Conservation (phyloP, 2,888 invertebrate genomes). For the Sisyra nigra region DNA sequence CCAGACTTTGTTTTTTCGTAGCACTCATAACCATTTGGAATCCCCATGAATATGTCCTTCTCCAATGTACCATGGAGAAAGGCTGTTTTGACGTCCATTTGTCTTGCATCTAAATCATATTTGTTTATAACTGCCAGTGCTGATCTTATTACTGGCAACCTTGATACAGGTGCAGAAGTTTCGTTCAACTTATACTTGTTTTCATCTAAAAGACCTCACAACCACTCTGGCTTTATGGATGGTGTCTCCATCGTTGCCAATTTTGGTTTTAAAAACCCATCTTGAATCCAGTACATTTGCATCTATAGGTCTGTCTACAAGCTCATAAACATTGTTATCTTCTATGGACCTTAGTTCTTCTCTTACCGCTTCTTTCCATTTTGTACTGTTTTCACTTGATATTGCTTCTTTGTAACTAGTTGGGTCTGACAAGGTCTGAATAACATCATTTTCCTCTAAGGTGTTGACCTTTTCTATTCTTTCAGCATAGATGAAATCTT, state of each 20-base stretch:
- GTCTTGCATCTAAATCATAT: slow-evolving; percentile 11
- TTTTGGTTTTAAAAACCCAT: slow-evolving; percentile 14
- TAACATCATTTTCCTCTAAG: too few species aligned
- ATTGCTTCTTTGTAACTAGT: too few species aligned
- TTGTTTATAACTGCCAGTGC: slow-evolving; percentile 8
- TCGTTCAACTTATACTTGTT: slow-evolving; percentile 11
- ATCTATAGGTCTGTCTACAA: slow-evolving; percentile 10
- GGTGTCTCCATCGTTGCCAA: slow-evolving; percentile 8
- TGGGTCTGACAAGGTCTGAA: too few species aligned
- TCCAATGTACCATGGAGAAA: slow-evolving; percentile 11
- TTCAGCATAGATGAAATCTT: slow-evolving; percentile 6
- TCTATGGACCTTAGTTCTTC: slow-evolving; percentile 13
- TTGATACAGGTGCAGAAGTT: slow-evolving; percentile 14
- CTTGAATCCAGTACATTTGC: slow-evolving; percentile 5
- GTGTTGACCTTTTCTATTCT: not conserved
- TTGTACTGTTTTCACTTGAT: too few species aligned
- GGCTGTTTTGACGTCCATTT: slow-evolving; percentile 13
- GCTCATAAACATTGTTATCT: slow-evolving; percentile 13
- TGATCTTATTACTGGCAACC: slow-evolving; percentile 12
- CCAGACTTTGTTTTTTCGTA: slow-evolving; percentile 4
- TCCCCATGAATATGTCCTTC: slow-evolving; percentile 9
- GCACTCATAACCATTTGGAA: slow-evolving; percentile 14
- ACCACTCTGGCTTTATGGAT: slow-evolving; percentile 13
- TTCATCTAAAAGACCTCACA: slow-evolving; percentile 11
- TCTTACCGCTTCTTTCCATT: too few species aligned